Percentiles rank a stretch among this genome's conserved stretches.
Conservation (phyloP, 2,797 vertebrate species). For the Iguana delicatissima region DNA sequence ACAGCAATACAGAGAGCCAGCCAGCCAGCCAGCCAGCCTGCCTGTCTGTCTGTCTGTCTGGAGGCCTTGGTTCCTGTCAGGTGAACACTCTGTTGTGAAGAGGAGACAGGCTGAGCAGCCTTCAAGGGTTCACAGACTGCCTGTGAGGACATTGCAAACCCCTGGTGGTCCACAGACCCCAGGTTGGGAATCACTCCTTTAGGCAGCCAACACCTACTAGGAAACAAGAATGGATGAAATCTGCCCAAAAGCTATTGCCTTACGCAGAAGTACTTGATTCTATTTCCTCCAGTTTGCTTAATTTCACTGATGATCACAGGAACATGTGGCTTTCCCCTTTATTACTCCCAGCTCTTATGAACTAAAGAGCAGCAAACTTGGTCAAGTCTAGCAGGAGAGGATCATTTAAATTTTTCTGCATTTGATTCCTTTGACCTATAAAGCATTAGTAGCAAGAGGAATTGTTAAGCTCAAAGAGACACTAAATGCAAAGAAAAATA, state of each 20-base stretch:
- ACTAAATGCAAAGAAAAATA: constrained; percentile 33
- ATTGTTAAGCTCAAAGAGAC: constrained; percentile 59
- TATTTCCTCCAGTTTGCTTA: neutral
- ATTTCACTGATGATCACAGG: constrained; percentile 9
- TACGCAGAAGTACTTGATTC: neutral
- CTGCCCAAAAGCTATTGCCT: neutral
- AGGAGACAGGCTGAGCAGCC: no score
- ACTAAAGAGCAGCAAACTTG: constrained; percentile 58
- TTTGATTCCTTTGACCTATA: constrained; percentile 63
- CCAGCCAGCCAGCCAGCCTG: no score
- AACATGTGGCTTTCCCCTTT: constrained; percentile 32
- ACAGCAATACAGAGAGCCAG: no score
- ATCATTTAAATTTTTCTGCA: constrained; percentile 70
- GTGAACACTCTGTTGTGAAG: no score
- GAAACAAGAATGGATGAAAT: no score
- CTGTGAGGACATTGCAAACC: no score
- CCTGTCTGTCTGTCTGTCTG: no score
- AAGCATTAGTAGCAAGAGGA: constrained; percentile 62
- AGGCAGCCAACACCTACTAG: no score
- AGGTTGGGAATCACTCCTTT: no score
- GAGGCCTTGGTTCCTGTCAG: no score
- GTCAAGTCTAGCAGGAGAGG: constrained; percentile 62
- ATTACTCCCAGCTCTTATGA: constrained; percentile 17
- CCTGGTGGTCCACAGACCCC: no score
- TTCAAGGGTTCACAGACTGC: no score